Percentiles rank a stretch among this genome's conserved stretches.
These are phyloP conservation scores for Toxotes jaculatrix DNA, from an alignment of 2,113 vertebrate genomes.

Conservation along the genomic window DNA sequence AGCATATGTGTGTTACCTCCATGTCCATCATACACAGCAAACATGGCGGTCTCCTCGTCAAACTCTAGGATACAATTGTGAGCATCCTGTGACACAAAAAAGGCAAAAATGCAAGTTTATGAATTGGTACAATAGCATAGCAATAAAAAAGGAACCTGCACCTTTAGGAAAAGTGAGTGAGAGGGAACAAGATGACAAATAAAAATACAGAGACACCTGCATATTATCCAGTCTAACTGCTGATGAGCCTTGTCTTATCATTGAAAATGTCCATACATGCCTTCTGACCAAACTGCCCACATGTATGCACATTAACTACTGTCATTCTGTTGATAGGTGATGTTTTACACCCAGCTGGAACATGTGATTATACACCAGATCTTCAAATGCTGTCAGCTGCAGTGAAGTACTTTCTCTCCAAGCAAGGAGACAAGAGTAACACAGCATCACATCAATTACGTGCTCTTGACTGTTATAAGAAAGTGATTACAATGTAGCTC, in stretches of 20 bases:
- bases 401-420: not conserved
- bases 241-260: not conserved
- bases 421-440: not conserved
- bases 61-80: conserved; percentile 97
- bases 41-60: conserved; percentile 96
- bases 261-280: not conserved
- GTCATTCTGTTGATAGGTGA: not conserved
- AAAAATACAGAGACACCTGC: not conserved
- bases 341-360: not conserved
- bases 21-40: conserved; percentile 98
- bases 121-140: not conserved
- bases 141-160: not conserved
- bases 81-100: conserved; percentile 89
- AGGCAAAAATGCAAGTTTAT: not conserved
- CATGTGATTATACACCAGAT: not conserved
- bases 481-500: not conserved
- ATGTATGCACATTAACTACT: not conserved
- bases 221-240: no score
- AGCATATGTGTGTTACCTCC: conserved; percentile 87
- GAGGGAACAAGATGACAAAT: not conserved
- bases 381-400: not conserved
- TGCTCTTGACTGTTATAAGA: not conserved
- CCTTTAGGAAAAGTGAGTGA: not conserved
- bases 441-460: not conserved
- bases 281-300: not conserved